Evolutionary conservation across 2,113 vertebrate genomes (phyloP).

Genomic region (Felis catus): DNA sequence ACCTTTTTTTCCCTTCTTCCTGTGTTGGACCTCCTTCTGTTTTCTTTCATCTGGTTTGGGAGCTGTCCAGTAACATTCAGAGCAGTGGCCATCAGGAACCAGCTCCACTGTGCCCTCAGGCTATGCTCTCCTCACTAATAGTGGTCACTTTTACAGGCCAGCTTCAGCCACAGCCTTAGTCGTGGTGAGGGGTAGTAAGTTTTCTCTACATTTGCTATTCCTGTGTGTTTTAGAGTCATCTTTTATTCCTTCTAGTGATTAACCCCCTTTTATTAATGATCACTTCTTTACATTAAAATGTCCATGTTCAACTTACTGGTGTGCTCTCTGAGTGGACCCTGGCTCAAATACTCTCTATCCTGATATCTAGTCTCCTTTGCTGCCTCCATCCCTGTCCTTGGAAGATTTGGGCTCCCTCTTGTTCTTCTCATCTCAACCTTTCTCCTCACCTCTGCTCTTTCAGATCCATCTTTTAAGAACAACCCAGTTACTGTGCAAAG

Average conservation of each 20-base stretch:
- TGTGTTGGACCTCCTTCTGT: neutral
- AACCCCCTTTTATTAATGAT: neutral
- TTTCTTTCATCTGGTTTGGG: neutral
- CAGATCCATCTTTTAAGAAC: neutral
- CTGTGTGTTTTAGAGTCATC: neutral
- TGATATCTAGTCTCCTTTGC: neutral
- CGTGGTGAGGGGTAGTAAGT: neutral
- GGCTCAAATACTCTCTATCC: neutral
- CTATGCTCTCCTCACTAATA: neutral
- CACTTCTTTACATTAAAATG: neutral
- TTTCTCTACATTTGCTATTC: neutral
- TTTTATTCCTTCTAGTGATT: neutral
- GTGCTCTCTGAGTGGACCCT: neutral
- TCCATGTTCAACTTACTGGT: neutral
- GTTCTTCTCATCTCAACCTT: neutral
- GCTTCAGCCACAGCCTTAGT: neutral
- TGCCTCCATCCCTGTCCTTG: neutral
- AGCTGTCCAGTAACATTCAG: neutral
- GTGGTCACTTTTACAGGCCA: neutral
- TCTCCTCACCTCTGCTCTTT: neutral
- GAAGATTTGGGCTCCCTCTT: neutral
- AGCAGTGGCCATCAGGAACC: neutral
- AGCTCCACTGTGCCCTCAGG: no score
- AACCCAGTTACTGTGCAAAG: neutral
- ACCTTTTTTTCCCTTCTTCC: neutral